These are phyloP conservation scores for Rhinophrynus dorsalis DNA, from an alignment of 2,797 vertebrate genomes.

Conservation along the genomic window DNA sequence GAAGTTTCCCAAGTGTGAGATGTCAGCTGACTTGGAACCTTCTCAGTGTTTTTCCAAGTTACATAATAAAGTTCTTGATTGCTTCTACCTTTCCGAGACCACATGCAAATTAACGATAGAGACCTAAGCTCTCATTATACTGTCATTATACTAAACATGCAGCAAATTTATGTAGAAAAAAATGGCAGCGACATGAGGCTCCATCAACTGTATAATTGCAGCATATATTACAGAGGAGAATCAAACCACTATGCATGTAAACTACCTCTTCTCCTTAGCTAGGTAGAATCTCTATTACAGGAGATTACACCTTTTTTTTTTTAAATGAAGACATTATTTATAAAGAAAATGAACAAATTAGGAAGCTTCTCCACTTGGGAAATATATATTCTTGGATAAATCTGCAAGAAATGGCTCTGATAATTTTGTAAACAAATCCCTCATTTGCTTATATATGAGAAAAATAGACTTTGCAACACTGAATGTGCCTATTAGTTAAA, in stretches of 20 bases:
- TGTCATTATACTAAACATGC: constrained; percentile 62
- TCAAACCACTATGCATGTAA: constrained; percentile 56
- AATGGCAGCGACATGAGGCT: constrained; percentile 56
- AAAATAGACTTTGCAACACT: constrained; percentile 34
- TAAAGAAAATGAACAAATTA: constrained; percentile 46
- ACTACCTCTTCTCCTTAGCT: constrained; percentile 52
- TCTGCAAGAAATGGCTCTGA: constrained; percentile 33
- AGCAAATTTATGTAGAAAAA: constrained; percentile 62
- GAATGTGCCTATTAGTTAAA: constrained; percentile 54
- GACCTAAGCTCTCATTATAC: constrained; percentile 61
- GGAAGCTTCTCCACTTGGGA: constrained; percentile 51
- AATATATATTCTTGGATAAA: constrained; percentile 56
- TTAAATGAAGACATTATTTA: constrained; percentile 31
- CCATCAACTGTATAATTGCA: constrained; percentile 62
- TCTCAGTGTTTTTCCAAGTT: constrained; percentile 30
- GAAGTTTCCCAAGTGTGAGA: no score
- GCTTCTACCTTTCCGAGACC: constrained; percentile 52
- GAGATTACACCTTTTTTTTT: constrained; percentile 1
- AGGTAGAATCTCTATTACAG: constrained; percentile 41
- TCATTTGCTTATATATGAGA: constrained; percentile 53
- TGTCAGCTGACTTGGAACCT: constrained; percentile 1
- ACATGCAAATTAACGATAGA: constrained; percentile 55
- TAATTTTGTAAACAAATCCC: constrained; percentile 49
- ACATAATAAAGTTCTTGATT: constrained; percentile 54
- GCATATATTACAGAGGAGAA: constrained; percentile 60